Evolutionary conservation across 2,113 vertebrate species (phyloP).

Genomic region (Mormyrus lacerda): DNA sequence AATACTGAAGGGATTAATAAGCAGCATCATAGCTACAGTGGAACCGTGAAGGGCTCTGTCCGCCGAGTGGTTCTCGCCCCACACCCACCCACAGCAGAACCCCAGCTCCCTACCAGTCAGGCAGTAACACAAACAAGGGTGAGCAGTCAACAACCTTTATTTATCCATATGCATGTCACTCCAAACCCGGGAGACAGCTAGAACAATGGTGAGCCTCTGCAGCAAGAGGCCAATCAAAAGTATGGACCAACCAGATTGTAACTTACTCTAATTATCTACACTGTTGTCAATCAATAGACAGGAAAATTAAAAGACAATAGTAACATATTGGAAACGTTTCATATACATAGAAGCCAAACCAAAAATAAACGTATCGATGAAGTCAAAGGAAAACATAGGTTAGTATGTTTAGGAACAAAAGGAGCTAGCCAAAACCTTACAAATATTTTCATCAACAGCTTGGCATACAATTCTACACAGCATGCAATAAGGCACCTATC

Average conservation of each 20-base stretch:
- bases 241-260: slow-evolving; percentile 58
- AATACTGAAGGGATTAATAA: neutral
- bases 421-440: slow-evolving; percentile 52
- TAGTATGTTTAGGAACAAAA: slow-evolving; percentile 58
- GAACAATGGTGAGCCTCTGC: slow-evolving; percentile 54
- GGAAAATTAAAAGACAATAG: slow-evolving; percentile 55
- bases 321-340: slow-evolving; percentile 63
- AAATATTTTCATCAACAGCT: slow-evolving; percentile 57
- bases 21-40: neutral
- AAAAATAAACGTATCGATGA: slow-evolving; percentile 45
- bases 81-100: neutral
- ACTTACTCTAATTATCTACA: slow-evolving; percentile 48
- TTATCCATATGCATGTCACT: slow-evolving; percentile 68
- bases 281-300: slow-evolving; percentile 54
- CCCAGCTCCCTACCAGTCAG: neutral
- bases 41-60: neutral
- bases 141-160: slow-evolving; percentile 70
- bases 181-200: slow-evolving; percentile 50
- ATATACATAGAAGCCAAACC: slow-evolving; percentile 61
- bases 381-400: slow-evolving; percentile 62
- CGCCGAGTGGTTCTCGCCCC: neutral
- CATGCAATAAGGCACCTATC: slow-evolving; percentile 75
- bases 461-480: slow-evolving; percentile 67
- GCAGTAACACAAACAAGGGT: slow-evolving; percentile 18
- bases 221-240: slow-evolving; percentile 46